Conservation (phyloP, 2,888 invertebrate species). For the Eupithecia inturbata region DNA sequence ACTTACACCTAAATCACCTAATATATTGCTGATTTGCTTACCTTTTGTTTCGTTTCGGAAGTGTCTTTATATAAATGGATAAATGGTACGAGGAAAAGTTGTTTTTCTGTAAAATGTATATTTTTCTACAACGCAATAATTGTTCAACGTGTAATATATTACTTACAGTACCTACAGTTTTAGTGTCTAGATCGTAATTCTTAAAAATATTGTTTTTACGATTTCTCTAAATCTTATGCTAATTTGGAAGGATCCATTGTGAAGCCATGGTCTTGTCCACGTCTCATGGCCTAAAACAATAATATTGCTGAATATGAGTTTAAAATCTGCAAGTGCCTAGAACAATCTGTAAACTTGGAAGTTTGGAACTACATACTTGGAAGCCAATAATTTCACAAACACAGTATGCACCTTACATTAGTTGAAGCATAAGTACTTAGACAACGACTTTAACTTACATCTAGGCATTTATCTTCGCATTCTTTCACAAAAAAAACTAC, state of each 20-base stretch:
- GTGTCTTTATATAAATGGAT: not conserved
- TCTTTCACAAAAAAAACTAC: not conserved
- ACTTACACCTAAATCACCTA: constrained; percentile 3
- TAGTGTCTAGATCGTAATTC: not conserved
- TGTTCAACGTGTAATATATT: not conserved
- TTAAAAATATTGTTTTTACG: not conserved
- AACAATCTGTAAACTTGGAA: not conserved
- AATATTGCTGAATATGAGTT: not conserved
- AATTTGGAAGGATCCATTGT: not conserved
- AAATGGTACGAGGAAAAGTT: not conserved
- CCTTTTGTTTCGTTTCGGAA: not conserved
- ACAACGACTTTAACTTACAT: not conserved
- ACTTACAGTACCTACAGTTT: not conserved
- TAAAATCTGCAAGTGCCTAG: not conserved
- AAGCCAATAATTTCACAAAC: not conserved
- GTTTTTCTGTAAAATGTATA: not conserved
- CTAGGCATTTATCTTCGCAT: not conserved
- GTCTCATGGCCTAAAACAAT: not conserved
- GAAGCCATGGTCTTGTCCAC: not conserved
- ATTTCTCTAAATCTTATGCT: not conserved
- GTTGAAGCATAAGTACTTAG: not conserved
- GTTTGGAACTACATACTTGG: not conserved
- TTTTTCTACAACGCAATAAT: not conserved
- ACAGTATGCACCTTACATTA: not conserved
- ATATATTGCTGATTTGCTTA: not conserved